phyloP scores from a whole-genome alignment of 2,888 invertebrate species.

The Protodeltote pygarga region DNA sequence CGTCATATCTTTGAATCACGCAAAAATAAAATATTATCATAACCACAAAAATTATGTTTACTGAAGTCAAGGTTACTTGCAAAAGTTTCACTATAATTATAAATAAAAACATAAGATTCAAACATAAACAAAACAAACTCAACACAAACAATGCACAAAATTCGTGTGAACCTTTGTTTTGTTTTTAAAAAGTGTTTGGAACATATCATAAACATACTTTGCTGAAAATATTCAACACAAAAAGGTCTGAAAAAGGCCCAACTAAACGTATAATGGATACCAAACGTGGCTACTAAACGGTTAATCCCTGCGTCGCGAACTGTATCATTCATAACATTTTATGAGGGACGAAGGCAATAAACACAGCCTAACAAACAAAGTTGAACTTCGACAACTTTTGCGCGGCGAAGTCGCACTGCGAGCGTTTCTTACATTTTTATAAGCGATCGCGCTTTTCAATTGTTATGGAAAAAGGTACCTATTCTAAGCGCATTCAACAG shows the following conservation, averaged over 20 bases:
- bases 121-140: slow-evolving; percentile 3
- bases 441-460: too few relatives aligned
- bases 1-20: slow-evolving; percentile 16
- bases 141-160: slow-evolving; percentile 27
- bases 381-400: slow-evolving; percentile 62
- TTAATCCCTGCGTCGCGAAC: slow-evolving; percentile 67
- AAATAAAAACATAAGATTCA: too few relatives aligned
- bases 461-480: too few relatives aligned
- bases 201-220: slow-evolving; percentile 40
- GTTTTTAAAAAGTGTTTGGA: slow-evolving; percentile 34
- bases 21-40: background rate
- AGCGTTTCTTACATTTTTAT: slow-evolving; percentile 35
- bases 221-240: slow-evolving; percentile 50
- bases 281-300: slow-evolving; percentile 65
- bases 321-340: slow-evolving; percentile 77
- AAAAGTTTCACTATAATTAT: background rate
- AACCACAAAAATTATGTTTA: slow-evolving; percentile 1
- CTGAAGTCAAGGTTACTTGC: background rate
- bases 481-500: too few relatives aligned
- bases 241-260: slow-evolving; percentile 51
- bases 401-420: slow-evolving; percentile 28
- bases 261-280: slow-evolving; percentile 61
- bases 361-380: slow-evolving; percentile 67
- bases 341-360: slow-evolving; percentile 70
- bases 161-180: slow-evolving; percentile 32